Conservation (phyloP, 2,113 vertebrate species). For the Oreochromis niloticus region DNA sequence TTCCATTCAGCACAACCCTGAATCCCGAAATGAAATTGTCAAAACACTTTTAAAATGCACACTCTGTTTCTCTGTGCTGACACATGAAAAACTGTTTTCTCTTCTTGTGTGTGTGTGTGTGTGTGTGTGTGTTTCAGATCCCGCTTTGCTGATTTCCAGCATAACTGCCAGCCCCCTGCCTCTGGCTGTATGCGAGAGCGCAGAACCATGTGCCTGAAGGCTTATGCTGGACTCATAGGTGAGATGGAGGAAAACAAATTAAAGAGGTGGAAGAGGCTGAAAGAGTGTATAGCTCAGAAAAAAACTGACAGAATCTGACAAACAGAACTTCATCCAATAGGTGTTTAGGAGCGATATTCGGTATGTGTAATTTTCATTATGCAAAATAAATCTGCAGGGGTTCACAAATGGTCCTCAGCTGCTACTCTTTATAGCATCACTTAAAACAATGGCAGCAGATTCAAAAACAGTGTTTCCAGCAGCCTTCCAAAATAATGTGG, state of each 20-base stretch:
- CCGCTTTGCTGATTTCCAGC: slow-evolving; percentile 87
- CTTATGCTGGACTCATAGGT: slow-evolving; percentile 93
- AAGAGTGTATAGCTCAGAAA: background rate
- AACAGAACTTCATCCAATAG: background rate
- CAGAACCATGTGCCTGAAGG: slow-evolving; percentile 82
- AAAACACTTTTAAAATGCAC: slow-evolving; percentile 19
- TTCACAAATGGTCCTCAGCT: background rate
- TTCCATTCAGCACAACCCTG: background rate
- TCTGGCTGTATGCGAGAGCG: slow-evolving; percentile 81
- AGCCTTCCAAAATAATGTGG: background rate
- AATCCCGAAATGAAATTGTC: background rate
- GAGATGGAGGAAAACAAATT: slow-evolving; percentile 33
- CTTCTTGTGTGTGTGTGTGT: background rate
- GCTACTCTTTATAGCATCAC: background rate
- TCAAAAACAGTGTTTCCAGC: slow-evolving; percentile 6
- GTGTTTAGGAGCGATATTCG: background rate
- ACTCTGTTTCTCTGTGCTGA: background rate
- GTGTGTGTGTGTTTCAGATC: slow-evolving; percentile 72
- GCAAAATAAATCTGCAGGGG: background rate
- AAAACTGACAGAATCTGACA: background rate
- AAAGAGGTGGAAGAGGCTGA: background rate
- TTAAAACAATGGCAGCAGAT: background rate
- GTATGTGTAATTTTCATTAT: background rate
- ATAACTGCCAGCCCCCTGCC: slow-evolving; percentile 80
- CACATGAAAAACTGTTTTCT: background rate